phyloP scores from a whole-genome alignment of 2,888 invertebrate species.

The Apotomis betuletana region DNA sequence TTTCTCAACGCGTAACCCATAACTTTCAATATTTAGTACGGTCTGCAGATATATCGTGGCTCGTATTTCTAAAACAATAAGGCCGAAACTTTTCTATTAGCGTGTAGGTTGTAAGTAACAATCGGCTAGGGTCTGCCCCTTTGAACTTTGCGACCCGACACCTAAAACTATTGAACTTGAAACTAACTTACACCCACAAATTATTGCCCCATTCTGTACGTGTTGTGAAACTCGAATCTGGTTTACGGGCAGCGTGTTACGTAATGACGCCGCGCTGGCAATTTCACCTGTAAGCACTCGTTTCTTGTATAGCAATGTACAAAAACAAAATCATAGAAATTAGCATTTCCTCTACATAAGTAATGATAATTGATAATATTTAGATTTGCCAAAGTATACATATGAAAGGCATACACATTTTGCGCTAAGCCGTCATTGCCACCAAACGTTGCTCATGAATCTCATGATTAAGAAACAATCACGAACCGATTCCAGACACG shows the following conservation, averaged over 20 bases:
- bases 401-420: no score
- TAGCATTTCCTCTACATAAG: no score
- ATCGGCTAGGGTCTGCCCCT: constrained; percentile 37
- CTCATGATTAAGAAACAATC: no score
- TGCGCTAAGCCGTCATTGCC: no score
- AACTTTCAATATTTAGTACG: constrained; percentile 38
- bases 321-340: no score
- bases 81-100: constrained; percentile 34
- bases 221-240: constrained; percentile 37
- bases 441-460: no score
- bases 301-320: neutral
- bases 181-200: constrained; percentile 40
- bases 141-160: constrained; percentile 43
- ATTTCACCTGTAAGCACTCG: neutral
- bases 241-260: constrained; percentile 21
- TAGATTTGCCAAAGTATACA: no score
- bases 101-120: constrained; percentile 33
- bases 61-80: constrained; percentile 32
- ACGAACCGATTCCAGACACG: no score
- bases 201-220: constrained; percentile 37
- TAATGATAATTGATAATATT: no score
- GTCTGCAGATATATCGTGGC: constrained; percentile 15
- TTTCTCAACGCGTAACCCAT: constrained; percentile 23
- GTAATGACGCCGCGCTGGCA: neutral
- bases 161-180: constrained; percentile 45